Evolutionary conservation across 2,797 vertebrate species (phyloP), one percentile per base, ranked within the genome.

Genomic region (Odontamblyopus lacepedii): DNA sequence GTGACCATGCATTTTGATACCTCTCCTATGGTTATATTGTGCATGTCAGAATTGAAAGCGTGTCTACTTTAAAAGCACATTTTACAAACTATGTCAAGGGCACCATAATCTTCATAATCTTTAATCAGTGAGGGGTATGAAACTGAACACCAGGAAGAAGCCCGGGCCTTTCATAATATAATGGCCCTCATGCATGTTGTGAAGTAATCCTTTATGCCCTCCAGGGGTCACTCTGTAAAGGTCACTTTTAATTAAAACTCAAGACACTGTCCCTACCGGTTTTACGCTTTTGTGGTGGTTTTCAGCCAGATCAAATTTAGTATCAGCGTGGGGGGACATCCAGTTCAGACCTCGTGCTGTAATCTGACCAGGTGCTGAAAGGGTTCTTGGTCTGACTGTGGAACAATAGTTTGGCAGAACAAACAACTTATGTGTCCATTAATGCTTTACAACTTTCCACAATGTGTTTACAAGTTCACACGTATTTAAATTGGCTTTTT

Each of bases 251-350:
- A 94, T 93, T 87, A 93, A 85, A 89, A 84, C 57, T 15, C 60
- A 70, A 67, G 59, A 72, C 80, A 88, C 85, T 86, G 77, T 85
- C 83, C 77, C 60, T 74, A 62, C 80, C 80, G 88, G 81, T 93
- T 89, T 91, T 80, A 61, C 68, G 51, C 71, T 85, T 61, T 82
- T 78, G 77, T 69, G 55, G 69, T 32, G 61, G 78, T 91, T 95
- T 92, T 93, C 93, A 92, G 89, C 92, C 86, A 85, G 87, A 91
- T 89, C 86, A 88, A 91, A 94, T 94, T 90, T 91, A 78, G 81
- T 82, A 83, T 86, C 80, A 59, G 80, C 8, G 50, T 48, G 2
- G 71, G 65, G 65, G 77, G 80, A 86, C 81, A 79, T 88, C 78
- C 75, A 71, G 80, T 82, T 75, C 53, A 18, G 69, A 61, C 12